Base-by-base conservation (phyloP, 2,888 invertebrate species). In the Cantharis flavilabris region DNA sequence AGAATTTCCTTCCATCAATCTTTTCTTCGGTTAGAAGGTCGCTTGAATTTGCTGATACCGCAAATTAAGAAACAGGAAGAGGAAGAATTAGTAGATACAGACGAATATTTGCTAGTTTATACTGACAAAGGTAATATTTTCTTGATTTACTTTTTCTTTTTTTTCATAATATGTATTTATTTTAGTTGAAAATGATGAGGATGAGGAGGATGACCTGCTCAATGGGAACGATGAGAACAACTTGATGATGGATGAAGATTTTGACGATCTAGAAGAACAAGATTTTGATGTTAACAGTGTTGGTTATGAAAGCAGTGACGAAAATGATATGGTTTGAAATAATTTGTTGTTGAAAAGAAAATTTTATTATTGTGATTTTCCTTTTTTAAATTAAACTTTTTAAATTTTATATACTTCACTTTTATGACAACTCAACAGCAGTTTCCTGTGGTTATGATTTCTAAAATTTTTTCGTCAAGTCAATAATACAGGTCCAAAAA, bases 1-100 rank as follows among this genome's bases (percentile, higher is more conserved):
- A 88, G 93, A 81, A 86, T 91, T 70, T 86, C 87, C 13, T 85
- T 91, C 23, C 87, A 92, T 72, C 87, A 89, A 3, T 90, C 91
- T 69, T 85, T 93, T 77, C 90, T 90, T 69, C 89, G 89, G 83
- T 87, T 94, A 72, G 90, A 90, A 82, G 94, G 93, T 5, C 90
- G 93, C 69, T 87, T 94, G 62, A 91, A 92, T 80, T 88, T 93
- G 28, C 86, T 93, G 63, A 88, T 91, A 28, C 89, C 91, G 9
- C 91, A 92, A 85, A 88, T 91, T 70, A 87, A 87, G 65, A 85
- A 86, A 9, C 85, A 85, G 1, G 26, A 26, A n/a, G 73, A 81
- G 13, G 80, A 84, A 14, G 80, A 81, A 10, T 86, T 84, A 16
- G 88, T 88, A 70, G 86, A 89, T 18, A 88, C 89, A 26, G 89